Base-by-base conservation (phyloP, 2,113 vertebrate species). In the Astatotilapia flaviijosephi region DNA sequence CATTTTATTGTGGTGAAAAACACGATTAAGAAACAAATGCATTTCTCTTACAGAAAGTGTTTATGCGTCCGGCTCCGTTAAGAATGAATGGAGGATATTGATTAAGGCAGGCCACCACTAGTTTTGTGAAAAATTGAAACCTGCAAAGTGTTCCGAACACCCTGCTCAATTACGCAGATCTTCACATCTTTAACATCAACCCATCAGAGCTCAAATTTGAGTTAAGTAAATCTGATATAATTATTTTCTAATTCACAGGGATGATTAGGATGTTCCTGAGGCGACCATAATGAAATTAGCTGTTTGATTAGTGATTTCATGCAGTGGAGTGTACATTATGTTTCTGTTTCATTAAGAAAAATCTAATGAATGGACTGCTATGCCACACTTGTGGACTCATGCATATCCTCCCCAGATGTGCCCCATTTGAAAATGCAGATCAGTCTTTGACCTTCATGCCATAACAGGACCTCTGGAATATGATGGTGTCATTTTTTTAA, bases 271-370 rank as follows among this genome's bases (percentile, higher is more conserved):
- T 55, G 60, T 93, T 95, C 91, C 88, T 91, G 83, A 82, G 87
- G 90, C 82, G 2, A 91, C 79, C 73, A 80, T 93, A 89, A 92
- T 93, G 80, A 92, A 92, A 93, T 94, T 89, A 92, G 65, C 56
- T 73, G 88, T 93, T 87, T 95, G 89, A 93, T 91, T 79, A 79
- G 85, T 68, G 82, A 88, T 90, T 92, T 89, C 91, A 90, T 45
- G 80, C 86, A 23, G 86, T 8, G 84, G 26, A 51, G 82, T 82
- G 83, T 79, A 80, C 17, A 80, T 84, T 90, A 56, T 83, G 81
- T 89, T 86, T 89, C 84, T 90, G 83, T 88, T 91, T 89, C 5
- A 47, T 90, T 90, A 88, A 80, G 23, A 83, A 89, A 51, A 23
- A 70, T 26, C 65, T 85, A 86, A 91, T 90, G 75, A 89, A 83